Conservation (phyloP, 2,888 invertebrate genomes). For the Chrysotoxum bicinctum region DNA sequence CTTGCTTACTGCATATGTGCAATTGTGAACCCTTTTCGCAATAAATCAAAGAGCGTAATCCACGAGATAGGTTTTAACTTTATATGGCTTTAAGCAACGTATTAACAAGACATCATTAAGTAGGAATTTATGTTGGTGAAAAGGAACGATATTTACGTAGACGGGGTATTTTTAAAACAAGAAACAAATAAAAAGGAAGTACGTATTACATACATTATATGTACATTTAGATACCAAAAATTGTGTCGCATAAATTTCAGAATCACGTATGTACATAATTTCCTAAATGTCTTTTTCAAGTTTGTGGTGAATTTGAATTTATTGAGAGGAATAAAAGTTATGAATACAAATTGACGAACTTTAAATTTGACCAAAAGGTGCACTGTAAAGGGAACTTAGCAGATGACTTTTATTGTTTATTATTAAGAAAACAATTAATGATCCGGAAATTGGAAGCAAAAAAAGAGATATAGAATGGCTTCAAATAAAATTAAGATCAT, state of each 20-base stretch:
- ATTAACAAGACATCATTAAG: not conserved
- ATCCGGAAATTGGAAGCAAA: not conserved
- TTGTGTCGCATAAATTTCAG: conserved; percentile 2
- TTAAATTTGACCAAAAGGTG: conserved; percentile 1
- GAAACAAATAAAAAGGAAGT: not conserved
- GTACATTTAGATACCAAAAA: not conserved
- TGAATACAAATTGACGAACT: not conserved
- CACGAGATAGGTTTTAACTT: conserved; percentile 6
- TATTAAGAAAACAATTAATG: not conserved
- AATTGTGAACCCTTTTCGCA: conserved; percentile 5
- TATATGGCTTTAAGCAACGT: conserved; percentile 7
- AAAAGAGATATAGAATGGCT: not conserved
- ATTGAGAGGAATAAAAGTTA: not conserved
- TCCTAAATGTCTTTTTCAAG: not conserved
- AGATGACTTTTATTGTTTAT: not conserved
- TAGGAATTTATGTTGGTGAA: not conserved
- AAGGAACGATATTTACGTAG: not conserved
- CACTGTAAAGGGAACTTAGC: not conserved
- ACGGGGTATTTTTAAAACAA: not conserved
- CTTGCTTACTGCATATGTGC: conserved; percentile 28
- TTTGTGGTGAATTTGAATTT: not conserved
- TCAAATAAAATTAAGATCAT: too few species aligned
- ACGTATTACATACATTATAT: not conserved
- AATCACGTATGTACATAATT: not conserved
- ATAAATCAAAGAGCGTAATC: conserved; percentile 23